A percentile compares a stretch with the other conserved stretches of the same genome.
phyloP scores from a whole-genome alignment of 2,888 invertebrate genomes.

The Nycteola revayana region DNA sequence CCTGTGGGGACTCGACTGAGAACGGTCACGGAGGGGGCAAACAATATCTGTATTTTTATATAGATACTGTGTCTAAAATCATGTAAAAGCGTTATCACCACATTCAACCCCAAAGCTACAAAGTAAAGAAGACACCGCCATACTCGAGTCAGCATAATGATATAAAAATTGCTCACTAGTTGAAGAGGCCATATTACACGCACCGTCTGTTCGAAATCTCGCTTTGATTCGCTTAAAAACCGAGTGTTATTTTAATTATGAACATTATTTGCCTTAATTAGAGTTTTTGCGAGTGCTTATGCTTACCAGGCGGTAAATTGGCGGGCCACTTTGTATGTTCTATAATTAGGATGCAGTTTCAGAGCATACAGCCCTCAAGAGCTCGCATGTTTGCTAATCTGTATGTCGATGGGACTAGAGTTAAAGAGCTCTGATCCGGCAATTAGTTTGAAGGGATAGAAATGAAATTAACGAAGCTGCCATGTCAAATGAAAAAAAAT shows the following conservation, averaged over 20 bases:
- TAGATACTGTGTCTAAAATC: too few species aligned
- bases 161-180: constrained; percentile 51
- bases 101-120: too few species aligned
- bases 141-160: constrained; percentile 24
- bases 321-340: constrained; percentile 62
- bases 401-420: constrained; percentile 53
- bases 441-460: constrained; percentile 49
- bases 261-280: constrained; percentile 81
- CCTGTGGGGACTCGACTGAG: too few species aligned
- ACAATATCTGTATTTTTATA: too few species aligned
- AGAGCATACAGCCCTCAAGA: constrained; percentile 48
- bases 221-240: constrained; percentile 62
- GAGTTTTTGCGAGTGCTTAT: constrained; percentile 63
- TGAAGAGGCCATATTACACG: constrained; percentile 63
- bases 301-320: constrained; percentile 62
- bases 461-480: constrained; percentile 51
- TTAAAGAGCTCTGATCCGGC: constrained; percentile 48
- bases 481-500: constrained; percentile 8
- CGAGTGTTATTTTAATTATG: constrained; percentile 80
- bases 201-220: constrained; percentile 54
- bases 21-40: too few species aligned
- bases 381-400: constrained; percentile 58
- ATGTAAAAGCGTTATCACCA: too few species aligned
- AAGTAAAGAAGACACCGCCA: constrained; percentile 38
- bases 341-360: constrained; percentile 73